Evolutionary conservation across 2,797 vertebrate genomes (phyloP).

Genomic region (Clarias pachynema): DNA sequence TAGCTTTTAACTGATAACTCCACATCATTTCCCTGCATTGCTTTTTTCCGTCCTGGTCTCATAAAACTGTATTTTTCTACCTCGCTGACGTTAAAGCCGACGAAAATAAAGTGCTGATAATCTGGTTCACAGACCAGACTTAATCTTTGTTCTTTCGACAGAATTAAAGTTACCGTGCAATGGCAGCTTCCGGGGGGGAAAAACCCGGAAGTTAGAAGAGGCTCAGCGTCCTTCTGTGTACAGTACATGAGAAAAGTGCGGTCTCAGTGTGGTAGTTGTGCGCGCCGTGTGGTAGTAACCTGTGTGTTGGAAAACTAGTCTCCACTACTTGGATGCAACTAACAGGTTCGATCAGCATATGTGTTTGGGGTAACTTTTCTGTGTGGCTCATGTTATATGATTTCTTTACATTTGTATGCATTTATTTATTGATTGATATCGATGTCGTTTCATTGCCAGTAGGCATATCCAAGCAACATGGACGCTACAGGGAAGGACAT

Average conservation of each 20-base stretch:
- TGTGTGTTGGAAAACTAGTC: not conserved
- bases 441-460: no score
- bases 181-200: not conserved
- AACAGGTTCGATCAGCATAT: not conserved
- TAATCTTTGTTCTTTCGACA: not conserved
- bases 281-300: not conserved
- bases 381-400: slow-evolving; percentile 65
- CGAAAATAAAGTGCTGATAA: not conserved
- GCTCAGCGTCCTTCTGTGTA: not conserved
- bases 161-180: not conserved
- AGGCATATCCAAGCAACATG: not conserved
- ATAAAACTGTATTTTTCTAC: not conserved
- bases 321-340: not conserved
- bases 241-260: not conserved
- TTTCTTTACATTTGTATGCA: not conserved
- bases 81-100: not conserved
- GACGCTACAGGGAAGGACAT: not conserved
- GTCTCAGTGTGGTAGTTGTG: not conserved
- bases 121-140: not conserved
- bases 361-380: slow-evolving; percentile 51
- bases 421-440: not conserved
- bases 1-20: not conserved
- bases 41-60: not conserved
- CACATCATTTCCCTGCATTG: not conserved
- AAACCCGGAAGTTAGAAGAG: not conserved